Evolutionary conservation across 2,797 vertebrate genomes (phyloP).

Genomic region (Aeoliscus strigatus): DNA sequence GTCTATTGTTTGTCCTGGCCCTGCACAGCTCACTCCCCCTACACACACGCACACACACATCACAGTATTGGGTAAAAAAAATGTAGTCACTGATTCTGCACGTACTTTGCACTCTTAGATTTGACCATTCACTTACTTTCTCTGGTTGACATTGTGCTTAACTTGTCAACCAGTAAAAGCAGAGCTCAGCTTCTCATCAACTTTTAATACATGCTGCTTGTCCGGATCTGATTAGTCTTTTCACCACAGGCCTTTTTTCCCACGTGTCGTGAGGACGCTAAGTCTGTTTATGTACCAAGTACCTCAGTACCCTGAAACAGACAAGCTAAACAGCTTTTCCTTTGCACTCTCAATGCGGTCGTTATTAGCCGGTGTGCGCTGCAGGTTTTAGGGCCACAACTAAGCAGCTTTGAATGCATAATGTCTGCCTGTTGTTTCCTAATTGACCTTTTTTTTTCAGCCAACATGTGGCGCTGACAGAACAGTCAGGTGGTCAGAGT

Average conservation of each 20-base stretch:
- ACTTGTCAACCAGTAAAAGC: conserved; percentile 20
- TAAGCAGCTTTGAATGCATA: conserved; percentile 65
- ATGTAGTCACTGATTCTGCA: too few relatives aligned
- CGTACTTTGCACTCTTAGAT: neutral
- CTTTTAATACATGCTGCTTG: conserved; percentile 69
- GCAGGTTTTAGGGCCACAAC: conserved; percentile 48
- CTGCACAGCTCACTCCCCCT: too few relatives aligned
- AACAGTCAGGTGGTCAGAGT: conserved; percentile 31
- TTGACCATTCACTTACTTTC: conserved; percentile 34
- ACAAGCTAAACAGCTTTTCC: conserved; percentile 28
- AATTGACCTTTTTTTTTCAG: conserved; percentile 39
- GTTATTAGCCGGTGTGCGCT: conserved; percentile 48
- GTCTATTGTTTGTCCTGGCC: too few relatives aligned
- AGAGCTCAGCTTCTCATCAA: conserved; percentile 69
- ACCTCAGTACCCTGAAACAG: conserved; percentile 19
- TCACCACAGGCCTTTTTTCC: conserved; percentile 52
- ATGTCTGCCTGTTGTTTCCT: conserved; percentile 52
- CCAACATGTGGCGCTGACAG: conserved; percentile 46
- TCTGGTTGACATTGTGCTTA: conserved; percentile 18
- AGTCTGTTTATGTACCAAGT: conserved; percentile 36
- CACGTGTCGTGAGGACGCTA: conserved; percentile 40
- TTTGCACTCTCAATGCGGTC: conserved; percentile 35
- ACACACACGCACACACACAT: too few relatives aligned
- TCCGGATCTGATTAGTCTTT: conserved; percentile 64
- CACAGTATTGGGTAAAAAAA: too few relatives aligned